phyloP scores from a whole-genome alignment of 2,797 vertebrate genomes.

The Gallirallus australis region DNA sequence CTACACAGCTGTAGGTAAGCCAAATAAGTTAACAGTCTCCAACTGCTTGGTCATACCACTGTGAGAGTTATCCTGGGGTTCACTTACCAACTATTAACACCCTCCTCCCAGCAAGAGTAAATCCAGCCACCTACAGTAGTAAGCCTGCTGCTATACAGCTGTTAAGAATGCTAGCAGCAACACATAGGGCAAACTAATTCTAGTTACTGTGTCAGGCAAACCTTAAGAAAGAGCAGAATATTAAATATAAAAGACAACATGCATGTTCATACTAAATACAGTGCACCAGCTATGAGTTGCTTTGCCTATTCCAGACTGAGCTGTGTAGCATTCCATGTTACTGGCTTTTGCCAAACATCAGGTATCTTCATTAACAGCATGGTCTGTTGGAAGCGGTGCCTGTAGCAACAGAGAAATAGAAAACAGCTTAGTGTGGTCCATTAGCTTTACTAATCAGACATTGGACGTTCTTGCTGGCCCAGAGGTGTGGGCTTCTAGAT shows the following conservation, averaged over 20 bases:
- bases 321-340: not conserved
- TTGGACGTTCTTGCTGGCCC: not conserved
- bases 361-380: not conserved
- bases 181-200: not conserved
- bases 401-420: not conserved
- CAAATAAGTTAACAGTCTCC: conserved; percentile 58
- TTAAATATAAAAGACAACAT: not conserved
- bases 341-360: not conserved
- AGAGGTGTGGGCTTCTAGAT: not conserved
- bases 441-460: not conserved
- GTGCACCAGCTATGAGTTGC: not conserved
- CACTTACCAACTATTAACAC: not conserved
- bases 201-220: not conserved
- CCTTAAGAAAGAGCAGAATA: not conserved
- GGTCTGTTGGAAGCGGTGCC: not conserved
- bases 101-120: not conserved
- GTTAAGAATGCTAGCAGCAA: not conserved
- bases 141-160: not conserved
- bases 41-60: not conserved
- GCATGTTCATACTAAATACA: not conserved
- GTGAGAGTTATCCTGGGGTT: not conserved
- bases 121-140: not conserved
- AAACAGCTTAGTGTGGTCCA: not conserved
- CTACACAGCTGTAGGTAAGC: conserved; percentile 61
- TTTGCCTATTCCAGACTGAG: not conserved